Conservation (phyloP, 2,888 invertebrate species). For the Rhimphoctona megacephalus region DNA sequence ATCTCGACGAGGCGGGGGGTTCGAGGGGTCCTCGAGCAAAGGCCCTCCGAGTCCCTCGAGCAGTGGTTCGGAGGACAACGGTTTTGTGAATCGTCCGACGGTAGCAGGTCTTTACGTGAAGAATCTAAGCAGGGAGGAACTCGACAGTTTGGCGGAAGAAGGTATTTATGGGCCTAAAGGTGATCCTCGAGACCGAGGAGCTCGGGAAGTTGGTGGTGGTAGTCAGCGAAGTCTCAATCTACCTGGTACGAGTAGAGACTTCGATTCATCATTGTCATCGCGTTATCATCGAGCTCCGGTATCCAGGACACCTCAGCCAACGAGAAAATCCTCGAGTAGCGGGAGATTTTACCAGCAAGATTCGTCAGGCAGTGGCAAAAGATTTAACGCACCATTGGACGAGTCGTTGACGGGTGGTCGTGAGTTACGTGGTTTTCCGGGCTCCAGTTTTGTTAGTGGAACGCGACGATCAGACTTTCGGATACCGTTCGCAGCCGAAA, state of each 20-base stretch:
- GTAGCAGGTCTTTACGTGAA: conserved; percentile 79
- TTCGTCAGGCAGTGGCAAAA: conserved; percentile 29
- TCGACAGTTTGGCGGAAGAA: conserved; percentile 77
- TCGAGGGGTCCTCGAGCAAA: conserved; percentile 78
- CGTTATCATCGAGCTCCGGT: conserved; percentile 66
- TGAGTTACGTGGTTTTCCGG: conserved; percentile 49
- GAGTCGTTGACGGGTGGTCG: conserved; percentile 32
- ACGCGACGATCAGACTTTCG: conserved; percentile 59
- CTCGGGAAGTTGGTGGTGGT: conserved; percentile 70
- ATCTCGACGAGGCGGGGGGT: conserved; percentile 82
- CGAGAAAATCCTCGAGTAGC: conserved; percentile 67
- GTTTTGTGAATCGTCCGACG: conserved; percentile 79
- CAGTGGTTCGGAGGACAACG: conserved; percentile 83
- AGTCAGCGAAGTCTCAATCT: conserved; percentile 77
- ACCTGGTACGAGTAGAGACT: conserved; percentile 70
- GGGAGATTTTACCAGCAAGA: conserved; percentile 64
- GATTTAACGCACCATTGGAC: conserved; percentile 37
- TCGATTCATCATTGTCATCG: conserved; percentile 41
- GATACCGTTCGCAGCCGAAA: conserved; percentile 59
- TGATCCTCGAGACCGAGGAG: conserved; percentile 69
- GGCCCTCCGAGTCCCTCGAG: conserved; percentile 82
- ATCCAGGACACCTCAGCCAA: conserved; percentile 79
- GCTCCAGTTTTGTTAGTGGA: conserved; percentile 12
- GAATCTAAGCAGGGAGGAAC: conserved; percentile 78
- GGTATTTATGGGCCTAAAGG: conserved; percentile 77